These are phyloP conservation scores for Apocrypta bakeri DNA, from an alignment of 1,140 invertebrate species.

Conservation along the genomic window DNA sequence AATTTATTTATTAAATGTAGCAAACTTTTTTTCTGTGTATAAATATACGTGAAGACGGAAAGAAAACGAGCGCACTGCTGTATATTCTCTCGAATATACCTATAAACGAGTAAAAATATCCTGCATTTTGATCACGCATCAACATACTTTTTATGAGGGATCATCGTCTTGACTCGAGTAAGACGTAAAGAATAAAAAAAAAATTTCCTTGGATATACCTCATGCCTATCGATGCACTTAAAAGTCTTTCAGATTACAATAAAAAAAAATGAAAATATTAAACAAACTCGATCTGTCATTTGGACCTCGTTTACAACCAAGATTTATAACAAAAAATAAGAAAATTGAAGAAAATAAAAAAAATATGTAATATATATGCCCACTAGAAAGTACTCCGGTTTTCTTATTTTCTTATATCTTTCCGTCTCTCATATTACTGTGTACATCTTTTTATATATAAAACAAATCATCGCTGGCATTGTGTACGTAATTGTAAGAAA, in stretches of 20 bases:
- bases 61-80: not conserved
- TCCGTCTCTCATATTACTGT: not conserved
- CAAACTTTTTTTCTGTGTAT: no score
- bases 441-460: not conserved
- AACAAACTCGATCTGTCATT: not conserved
- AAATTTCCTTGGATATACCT: slow-evolving; percentile 23
- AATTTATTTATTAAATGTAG: no score
- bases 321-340: not conserved
- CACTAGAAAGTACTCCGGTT: not conserved
- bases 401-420: not conserved
- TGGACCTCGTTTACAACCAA: slow-evolving; percentile 17
- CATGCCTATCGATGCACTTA: slow-evolving; percentile 27
- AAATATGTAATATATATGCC: slow-evolving; percentile 29
- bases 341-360: slow-evolving; percentile 33
- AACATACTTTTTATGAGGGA: not conserved
- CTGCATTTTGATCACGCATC: no score
- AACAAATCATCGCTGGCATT: not conserved
- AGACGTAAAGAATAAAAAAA: not conserved
- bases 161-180: not conserved
- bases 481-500: not conserved
- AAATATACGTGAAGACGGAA: not conserved
- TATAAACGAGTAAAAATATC: not conserved
- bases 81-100: not conserved
- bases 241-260: slow-evolving; percentile 35
- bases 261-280: slow-evolving; percentile 19